Evolutionary conservation across 92 coral and sea anemone genomes (phyloP), one percentile per base, ranked within the genome.

Genomic region (Isaurus tuberculatus): DNA sequence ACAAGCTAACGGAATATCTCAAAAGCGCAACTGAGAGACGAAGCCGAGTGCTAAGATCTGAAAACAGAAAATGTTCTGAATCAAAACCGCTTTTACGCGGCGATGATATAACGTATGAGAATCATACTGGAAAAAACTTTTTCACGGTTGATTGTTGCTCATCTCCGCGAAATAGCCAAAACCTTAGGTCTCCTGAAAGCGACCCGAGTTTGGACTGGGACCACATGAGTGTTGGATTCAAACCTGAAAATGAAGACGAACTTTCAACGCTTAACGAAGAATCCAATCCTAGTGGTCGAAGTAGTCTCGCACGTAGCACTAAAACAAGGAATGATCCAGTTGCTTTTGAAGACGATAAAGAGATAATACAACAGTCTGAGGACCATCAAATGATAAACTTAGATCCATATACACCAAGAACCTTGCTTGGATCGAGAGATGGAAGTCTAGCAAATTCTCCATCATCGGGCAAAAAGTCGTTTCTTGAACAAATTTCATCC

Each of bases 201-300:
- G 60, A 58, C 33, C 82, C 15, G 20, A 77, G 82, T 37, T 37
- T 77, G 60, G 82, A 77, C 32, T 77, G 82, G 82, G 82, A 77
- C 55, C 69, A 77, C 27, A 23, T 70, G 13, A 77, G 82, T 37
- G 33, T 77, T 58, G 70, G 82, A 60, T 20, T 77, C 0, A 77
- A 77, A 60, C 51, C 16, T 13, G 66, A 31, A 33, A 49, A 74
- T 53, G 49, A 30, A 74, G 69, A 77, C 30, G 82, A 64, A 6
- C 70, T 77, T 77, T 77, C 70, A 23, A 77, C 70, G 22, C 82
- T 77, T 55, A 36, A 77, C 23, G 82, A 77, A 60, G 82, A 77
- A 23, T 77, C 82, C 14, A 28, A 23, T 36, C 48, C 32, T 5
- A 77, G 82, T 77, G 51, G 32, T 23, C 55, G 33, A 22, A 77